Percentiles rank a stretch among this genome's conserved stretches.
phyloP scores from a whole-genome alignment of 30 jellyfish, hydroid and myxozoan species.

The Hydractinia symbiolongicarpus region DNA sequence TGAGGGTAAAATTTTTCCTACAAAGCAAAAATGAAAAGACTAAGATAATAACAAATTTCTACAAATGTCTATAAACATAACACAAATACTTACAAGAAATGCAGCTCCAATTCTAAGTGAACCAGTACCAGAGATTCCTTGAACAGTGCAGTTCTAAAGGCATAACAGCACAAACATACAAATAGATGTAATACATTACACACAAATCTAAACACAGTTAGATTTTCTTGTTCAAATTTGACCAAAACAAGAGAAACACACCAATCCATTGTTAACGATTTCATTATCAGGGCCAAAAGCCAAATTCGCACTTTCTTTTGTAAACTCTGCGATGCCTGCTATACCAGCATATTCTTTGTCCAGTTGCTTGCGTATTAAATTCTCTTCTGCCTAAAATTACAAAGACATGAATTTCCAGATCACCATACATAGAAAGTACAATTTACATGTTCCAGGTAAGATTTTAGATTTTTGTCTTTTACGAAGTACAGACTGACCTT shows the following conservation, averaged over 20 bases:
- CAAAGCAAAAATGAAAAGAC: background rate
- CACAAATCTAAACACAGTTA: background rate
- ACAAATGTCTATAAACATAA: background rate
- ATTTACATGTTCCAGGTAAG: too few species aligned
- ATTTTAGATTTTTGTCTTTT: too few species aligned
- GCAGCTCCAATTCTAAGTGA: constrained; percentile 87
- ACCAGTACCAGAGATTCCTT: constrained; percentile 93
- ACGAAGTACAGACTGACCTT: too few species aligned
- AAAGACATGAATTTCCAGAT: background rate
- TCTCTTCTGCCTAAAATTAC: constrained; percentile 67
- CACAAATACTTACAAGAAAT: constrained; percentile 47
- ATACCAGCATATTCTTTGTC: constrained; percentile 88
- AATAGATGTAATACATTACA: background rate
- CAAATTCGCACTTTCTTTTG: constrained; percentile 68
- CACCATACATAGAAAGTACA: too few species aligned
- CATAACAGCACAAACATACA: background rate
- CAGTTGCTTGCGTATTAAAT: constrained; percentile 38
- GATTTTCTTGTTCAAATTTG: background rate
- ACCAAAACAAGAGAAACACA: constrained; percentile 14
- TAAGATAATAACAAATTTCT: background rate
- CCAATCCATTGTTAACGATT: constrained; percentile 54
- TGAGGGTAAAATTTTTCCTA: constrained; percentile 66
- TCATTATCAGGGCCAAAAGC: constrained; percentile 80
- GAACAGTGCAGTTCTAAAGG: constrained; percentile 71
- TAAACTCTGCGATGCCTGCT: constrained; percentile 66